Percentiles rank a stretch among this genome's conserved stretches.
Evolutionary conservation across 2,797 vertebrate genomes (phyloP).

Genomic region (Percopsis omiscomaycus): DNA sequence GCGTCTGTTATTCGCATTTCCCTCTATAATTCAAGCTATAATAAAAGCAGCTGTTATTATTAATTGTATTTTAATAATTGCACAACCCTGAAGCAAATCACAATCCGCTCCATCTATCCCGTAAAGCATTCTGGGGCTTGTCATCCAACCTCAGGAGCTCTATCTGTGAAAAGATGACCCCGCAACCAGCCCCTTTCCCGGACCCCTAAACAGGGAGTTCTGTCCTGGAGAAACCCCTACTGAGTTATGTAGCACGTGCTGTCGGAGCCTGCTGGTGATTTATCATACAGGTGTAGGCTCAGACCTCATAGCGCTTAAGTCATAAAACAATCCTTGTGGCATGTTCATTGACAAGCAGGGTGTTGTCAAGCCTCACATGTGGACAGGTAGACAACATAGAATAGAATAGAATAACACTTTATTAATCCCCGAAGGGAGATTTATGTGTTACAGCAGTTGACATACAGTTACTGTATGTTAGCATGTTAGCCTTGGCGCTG

Average conservation of each 20-base stretch:
- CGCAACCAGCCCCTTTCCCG: neutral
- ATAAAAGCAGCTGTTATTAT: too few species aligned
- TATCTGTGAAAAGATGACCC: constrained; percentile 7
- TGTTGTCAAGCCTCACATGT: constrained; percentile 48
- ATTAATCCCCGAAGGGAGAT: too few species aligned
- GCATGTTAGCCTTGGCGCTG: constrained; percentile 1
- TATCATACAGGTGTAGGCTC: constrained; percentile 74
- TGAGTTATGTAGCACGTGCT: constrained; percentile 58
- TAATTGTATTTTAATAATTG: too few species aligned
- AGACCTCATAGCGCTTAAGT: constrained; percentile 37
- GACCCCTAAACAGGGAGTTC: constrained; percentile 31
- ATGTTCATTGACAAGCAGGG: constrained; percentile 46
- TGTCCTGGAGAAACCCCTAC: constrained; percentile 24
- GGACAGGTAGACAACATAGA: constrained; percentile 40
- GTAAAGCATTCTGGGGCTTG: neutral
- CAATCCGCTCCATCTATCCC: neutral
- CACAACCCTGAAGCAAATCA: neutral
- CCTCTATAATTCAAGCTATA: too few species aligned
- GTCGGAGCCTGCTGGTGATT: constrained; percentile 60
- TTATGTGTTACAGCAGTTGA: too few species aligned
- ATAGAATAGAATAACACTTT: too few species aligned
- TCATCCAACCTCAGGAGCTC: constrained; percentile 6
- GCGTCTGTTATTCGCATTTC: too few species aligned
- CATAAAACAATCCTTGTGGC: constrained; percentile 66
- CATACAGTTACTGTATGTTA: too few species aligned